Conservation (phyloP, 2,113 vertebrate genomes). For the Carassius gibelio region DNA sequence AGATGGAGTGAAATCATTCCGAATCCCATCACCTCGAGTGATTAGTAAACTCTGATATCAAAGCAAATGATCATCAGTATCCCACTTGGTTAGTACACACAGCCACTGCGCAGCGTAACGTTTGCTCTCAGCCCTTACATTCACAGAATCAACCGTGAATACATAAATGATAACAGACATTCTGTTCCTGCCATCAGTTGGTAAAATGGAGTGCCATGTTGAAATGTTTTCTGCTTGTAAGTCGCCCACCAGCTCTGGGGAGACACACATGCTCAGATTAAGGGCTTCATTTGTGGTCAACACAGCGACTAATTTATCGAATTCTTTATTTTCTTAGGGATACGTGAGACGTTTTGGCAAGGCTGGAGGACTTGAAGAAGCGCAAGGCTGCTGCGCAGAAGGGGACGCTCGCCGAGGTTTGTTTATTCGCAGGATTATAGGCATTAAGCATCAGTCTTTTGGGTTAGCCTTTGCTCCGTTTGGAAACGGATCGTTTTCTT, state of each 20-base stretch:
- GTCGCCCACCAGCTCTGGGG: slow-evolving; percentile 47
- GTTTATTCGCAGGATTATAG: slow-evolving; percentile 59
- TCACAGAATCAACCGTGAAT: slow-evolving; percentile 32
- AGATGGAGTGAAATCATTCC: slow-evolving; percentile 32
- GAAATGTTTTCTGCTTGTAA: slow-evolving; percentile 52
- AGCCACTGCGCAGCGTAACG: neutral
- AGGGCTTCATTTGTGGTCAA: slow-evolving; percentile 54
- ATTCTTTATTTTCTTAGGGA: slow-evolving; percentile 75
- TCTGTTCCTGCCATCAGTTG: slow-evolving; percentile 42
- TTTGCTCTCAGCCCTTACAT: slow-evolving; percentile 29
- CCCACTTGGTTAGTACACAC: slow-evolving; percentile 32
- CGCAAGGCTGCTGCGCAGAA: slow-evolving; percentile 58
- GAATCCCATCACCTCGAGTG: slow-evolving; percentile 18
- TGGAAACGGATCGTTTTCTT: slow-evolving; percentile 47
- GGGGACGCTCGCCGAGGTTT: slow-evolving; percentile 44
- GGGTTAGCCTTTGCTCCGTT: slow-evolving; percentile 38
- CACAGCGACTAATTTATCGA: slow-evolving; percentile 65
- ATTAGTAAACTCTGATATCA: slow-evolving; percentile 37
- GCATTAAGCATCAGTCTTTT: slow-evolving; percentile 53
- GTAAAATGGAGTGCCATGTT: slow-evolving; percentile 46
- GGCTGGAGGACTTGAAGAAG: slow-evolving; percentile 58
- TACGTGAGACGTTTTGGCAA: slow-evolving; percentile 67
- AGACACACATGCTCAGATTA: slow-evolving; percentile 61
- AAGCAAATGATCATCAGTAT: slow-evolving; percentile 46
- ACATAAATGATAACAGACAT: slow-evolving; percentile 42